Base-by-base conservation (phyloP, 1,140 invertebrate species). In the Dendrolimus punctatus region DNA sequence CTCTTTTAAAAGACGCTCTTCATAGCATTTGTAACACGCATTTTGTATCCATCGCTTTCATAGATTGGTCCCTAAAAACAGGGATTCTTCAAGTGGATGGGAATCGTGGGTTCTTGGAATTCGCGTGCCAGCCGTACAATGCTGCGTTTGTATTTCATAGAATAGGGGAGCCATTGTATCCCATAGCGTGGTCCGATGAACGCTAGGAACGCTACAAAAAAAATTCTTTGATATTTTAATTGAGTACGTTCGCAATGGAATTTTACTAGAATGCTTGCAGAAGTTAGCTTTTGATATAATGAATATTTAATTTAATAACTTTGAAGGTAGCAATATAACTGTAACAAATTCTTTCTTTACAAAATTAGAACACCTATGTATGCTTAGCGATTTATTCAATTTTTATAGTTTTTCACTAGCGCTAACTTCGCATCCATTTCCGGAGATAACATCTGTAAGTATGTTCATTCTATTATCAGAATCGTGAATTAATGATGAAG, bases 91-190 rank as follows among this genome's bases (percentile, higher is more conserved):
- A 56, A 52, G 64, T 58, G 61, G 73, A 73, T 73, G 79, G 71
- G 79, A 83, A 80, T 70, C 54, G 51, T 66, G 56, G 46, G 57
- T 69, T 69, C 63, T 40, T 43, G 54, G 66, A 66, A 69, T 62
- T 62, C 66, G 63, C 80, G 80, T 83, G 80, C 77, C 68, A 73
- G 65, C 49, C 56, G 48, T 52, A 62, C 60, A 57, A 57, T 51
- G 48, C 51, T 51, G 57, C 67, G 62, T 68, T 73, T 66, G 67
- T 69, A 58, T 23, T 23, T 23, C 51, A 60, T 60, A 57, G 43
- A 60, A 60, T 55, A 62, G 53, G 51, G 23, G 23, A 23, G n/a
- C 43, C 46, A 61, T 50, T 50, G 40, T 50, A 8, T 50, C 37
- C 43, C 43, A 40, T 39, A 9, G 6, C 9, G 8, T 41, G 49